These are phyloP conservation scores for Noctua fimbriata DNA, from an alignment of 2,888 invertebrate species.

Conservation along the genomic window DNA sequence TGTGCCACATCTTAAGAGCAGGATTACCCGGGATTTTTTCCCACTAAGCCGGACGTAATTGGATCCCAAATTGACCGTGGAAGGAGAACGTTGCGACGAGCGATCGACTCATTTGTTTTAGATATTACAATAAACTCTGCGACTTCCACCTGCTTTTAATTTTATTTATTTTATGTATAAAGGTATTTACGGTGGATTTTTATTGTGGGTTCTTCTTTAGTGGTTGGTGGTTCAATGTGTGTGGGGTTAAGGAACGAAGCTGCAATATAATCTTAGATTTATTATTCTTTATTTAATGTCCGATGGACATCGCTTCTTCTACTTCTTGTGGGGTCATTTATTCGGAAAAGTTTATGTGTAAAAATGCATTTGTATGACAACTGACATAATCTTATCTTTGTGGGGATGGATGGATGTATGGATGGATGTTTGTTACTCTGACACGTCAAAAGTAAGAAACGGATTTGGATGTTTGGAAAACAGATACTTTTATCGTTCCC, in stretches of 20 bases:
- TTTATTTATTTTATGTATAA: constrained; percentile 23
- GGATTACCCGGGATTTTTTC: constrained; percentile 88
- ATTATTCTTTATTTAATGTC: not conserved
- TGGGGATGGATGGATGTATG: not conserved
- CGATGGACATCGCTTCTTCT: not conserved
- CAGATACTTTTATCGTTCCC: not conserved
- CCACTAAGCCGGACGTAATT: constrained; percentile 89
- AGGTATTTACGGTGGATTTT: not conserved
- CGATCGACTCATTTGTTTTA: constrained; percentile 80
- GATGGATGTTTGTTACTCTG: not conserved
- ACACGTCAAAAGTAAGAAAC: not conserved
- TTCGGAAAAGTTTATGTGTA: not conserved
- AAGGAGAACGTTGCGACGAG: constrained; percentile 78
- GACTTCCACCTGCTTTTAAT: constrained; percentile 20
- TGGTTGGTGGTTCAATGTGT: not conserved
- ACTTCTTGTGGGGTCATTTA: not conserved
- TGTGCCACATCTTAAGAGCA: constrained; percentile 73
- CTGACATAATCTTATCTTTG: not conserved
- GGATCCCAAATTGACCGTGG: constrained; percentile 89
- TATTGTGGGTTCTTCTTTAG: not conserved
- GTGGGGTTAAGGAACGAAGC: not conserved
- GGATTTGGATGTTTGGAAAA: not conserved
- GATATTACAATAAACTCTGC: constrained; percentile 66
- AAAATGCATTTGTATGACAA: not conserved
- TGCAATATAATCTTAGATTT: not conserved